Percentiles rank a stretch among this genome's conserved stretches.
phyloP scores from a whole-genome alignment of 1,140 invertebrate species.

The Mycetomoellerius zeteki region DNA sequence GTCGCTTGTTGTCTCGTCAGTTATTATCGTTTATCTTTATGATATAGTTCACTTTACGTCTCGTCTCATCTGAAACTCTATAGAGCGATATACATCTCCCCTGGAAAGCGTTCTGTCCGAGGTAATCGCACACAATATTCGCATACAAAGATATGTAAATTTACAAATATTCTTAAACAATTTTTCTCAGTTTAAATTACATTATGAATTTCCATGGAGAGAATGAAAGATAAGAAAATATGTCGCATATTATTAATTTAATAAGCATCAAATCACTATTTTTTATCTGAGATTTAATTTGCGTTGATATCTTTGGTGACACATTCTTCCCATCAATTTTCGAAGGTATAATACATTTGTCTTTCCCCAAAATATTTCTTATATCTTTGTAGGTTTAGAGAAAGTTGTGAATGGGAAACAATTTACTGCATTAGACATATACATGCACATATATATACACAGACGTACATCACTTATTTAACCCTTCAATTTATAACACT shows the following conservation, averaged over 20 bases:
- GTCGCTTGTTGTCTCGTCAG: constrained; percentile 35
- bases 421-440: not conserved
- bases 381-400: not conserved
- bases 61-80: constrained; percentile 29
- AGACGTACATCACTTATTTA: not conserved
- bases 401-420: not conserved
- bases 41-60: constrained; percentile 67
- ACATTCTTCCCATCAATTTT: not conserved
- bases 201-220: not conserved
- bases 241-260: not conserved
- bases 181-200: not conserved
- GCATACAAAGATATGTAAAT: constrained; percentile 66
- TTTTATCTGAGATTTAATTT: constrained; percentile 2
- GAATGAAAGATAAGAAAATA: not conserved
- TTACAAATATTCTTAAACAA: constrained; percentile 38
- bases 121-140: constrained; percentile 59
- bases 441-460: not conserved
- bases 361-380: not conserved
- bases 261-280: not conserved
- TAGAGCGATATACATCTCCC: constrained; percentile 62
- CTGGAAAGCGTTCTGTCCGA: constrained; percentile 49
- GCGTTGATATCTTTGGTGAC: not conserved
- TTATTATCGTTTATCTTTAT: constrained; percentile 59
- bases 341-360: not conserved
- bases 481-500: not conserved